phyloP scores from a whole-genome alignment of 1,140 invertebrate species.

The Eumeta japonica region DNA sequence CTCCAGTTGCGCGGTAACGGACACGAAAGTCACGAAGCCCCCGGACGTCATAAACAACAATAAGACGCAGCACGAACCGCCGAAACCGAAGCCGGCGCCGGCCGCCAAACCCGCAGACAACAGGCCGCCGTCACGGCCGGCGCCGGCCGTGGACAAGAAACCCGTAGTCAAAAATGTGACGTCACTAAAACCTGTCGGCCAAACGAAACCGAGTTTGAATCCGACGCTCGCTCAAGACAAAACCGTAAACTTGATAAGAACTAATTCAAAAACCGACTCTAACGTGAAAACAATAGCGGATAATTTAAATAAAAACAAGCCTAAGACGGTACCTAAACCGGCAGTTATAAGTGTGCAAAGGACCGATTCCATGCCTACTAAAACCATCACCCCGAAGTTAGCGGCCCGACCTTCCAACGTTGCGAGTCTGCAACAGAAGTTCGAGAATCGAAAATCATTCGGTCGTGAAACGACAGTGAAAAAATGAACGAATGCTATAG shows the following conservation, averaged over 20 bases:
- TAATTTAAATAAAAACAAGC: conserved; percentile 45
- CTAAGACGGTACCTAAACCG: conserved; percentile 45
- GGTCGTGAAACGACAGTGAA: conserved; percentile 38
- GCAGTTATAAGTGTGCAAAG: conserved; percentile 30
- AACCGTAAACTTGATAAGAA: conserved; percentile 22
- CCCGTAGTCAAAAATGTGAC: conserved; percentile 22
- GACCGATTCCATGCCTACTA: conserved; percentile 37
- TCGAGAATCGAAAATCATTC: conserved; percentile 60
- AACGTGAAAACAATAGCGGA: conserved; percentile 45
- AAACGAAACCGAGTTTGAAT: conserved; percentile 22
- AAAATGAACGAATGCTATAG: too few species aligned
- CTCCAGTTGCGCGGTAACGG: conserved; percentile 60
- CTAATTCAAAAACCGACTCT: conserved; percentile 35
- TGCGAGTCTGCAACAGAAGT: conserved; percentile 72
- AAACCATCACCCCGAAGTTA: conserved; percentile 51
- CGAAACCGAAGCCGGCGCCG: conserved; percentile 33
- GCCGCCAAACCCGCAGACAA: conserved; percentile 33
- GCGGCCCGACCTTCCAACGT: conserved; percentile 66
- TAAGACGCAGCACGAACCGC: conserved; percentile 29
- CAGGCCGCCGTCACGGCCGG: conserved; percentile 32
- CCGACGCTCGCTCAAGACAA: conserved; percentile 14
- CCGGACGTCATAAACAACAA: conserved; percentile 62
- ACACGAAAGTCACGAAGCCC: conserved; percentile 57
- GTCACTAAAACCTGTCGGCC: conserved; percentile 29
- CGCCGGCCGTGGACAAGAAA: conserved; percentile 34